Conservation (phyloP, 2,797 vertebrate genomes). For the Kryptolebias ocellatus region DNA sequence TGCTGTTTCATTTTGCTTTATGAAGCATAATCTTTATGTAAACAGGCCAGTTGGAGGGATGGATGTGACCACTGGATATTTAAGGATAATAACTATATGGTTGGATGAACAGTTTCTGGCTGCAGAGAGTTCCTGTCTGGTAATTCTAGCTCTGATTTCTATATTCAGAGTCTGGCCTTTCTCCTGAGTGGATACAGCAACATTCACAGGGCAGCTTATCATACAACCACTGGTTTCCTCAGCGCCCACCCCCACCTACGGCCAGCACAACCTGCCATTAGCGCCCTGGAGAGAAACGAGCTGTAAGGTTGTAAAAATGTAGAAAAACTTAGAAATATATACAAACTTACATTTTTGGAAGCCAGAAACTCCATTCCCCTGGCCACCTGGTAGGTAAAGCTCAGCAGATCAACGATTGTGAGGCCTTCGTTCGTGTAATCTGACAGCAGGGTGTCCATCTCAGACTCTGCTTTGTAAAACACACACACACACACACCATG, state of each 20-base stretch:
- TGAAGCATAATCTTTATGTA: conserved; percentile 61
- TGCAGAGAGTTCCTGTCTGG: conserved; percentile 53
- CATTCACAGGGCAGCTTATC: conserved; percentile 69
- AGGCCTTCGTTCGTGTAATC: conserved; percentile 90
- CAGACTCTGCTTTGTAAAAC: conserved; percentile 79
- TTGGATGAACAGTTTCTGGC: conserved; percentile 67
- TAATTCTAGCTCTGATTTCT: conserved; percentile 76
- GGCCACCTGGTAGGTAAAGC: conserved; percentile 97
- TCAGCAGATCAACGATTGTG: conserved; percentile 91
- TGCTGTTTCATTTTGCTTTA: conserved; percentile 58
- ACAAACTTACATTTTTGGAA: conserved; percentile 93
- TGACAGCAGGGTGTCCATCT: conserved; percentile 89
- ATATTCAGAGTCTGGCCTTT: conserved; percentile 70
- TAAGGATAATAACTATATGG: conserved; percentile 79
- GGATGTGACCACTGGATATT: conserved; percentile 72
- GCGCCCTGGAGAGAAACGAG: conserved; percentile 20
- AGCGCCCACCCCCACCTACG: conserved; percentile 1
- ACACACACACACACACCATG: conserved; percentile 25
- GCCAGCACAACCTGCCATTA: conserved; percentile 22
- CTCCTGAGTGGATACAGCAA: conserved; percentile 61
- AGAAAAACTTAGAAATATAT: rapidly evolving
- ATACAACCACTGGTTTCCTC: conserved; percentile 65
- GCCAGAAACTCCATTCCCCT: conserved; percentile 98
- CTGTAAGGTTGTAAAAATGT: conserved; percentile 8
- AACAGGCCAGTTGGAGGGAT: conserved; percentile 66